These are phyloP conservation scores for Drosophila nr. medialis DNA, from an alignment of 2,888 invertebrate genomes.

Conservation along the genomic window DNA sequence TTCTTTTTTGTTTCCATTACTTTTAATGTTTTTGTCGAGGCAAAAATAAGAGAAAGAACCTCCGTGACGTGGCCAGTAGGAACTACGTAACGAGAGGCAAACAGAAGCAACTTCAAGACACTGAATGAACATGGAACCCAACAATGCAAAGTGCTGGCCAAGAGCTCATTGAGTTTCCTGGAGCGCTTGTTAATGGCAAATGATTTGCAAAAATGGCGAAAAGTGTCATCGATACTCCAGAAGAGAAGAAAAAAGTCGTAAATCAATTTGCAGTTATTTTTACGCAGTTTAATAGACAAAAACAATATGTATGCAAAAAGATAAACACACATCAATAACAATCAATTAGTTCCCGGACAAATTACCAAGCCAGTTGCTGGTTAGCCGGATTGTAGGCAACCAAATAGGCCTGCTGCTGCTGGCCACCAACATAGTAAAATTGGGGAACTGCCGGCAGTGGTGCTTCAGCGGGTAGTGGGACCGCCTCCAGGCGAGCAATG, in stretches of 20 bases:
- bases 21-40: too few relatives aligned
- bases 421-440: constrained; percentile 67
- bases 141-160: constrained; percentile 23
- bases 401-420: constrained; percentile 67
- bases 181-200: constrained; percentile 44
- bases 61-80: not conserved
- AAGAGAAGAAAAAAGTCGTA: not conserved
- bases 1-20: too few relatives aligned
- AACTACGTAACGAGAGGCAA: constrained; percentile 22
- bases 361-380: constrained; percentile 72
- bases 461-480: constrained; percentile 45
- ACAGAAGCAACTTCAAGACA: constrained; percentile 25
- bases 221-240: constrained; percentile 12
- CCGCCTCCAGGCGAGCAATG: constrained; percentile 66
- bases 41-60: constrained; percentile 6
- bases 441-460: constrained; percentile 51
- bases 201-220: constrained; percentile 46
- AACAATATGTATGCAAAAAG: constrained; percentile 5
- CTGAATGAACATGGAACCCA: constrained; percentile 8
- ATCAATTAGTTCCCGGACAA: constrained; percentile 2
- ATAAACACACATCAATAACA: constrained; percentile 29
- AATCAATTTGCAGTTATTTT: constrained; percentile 14
- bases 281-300: constrained; percentile 36
- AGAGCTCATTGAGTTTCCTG: constrained; percentile 21
- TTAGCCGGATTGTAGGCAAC: constrained; percentile 64